phyloP scores from a whole-genome alignment of 2,797 vertebrate species.

The Hydrophis major region DNA sequence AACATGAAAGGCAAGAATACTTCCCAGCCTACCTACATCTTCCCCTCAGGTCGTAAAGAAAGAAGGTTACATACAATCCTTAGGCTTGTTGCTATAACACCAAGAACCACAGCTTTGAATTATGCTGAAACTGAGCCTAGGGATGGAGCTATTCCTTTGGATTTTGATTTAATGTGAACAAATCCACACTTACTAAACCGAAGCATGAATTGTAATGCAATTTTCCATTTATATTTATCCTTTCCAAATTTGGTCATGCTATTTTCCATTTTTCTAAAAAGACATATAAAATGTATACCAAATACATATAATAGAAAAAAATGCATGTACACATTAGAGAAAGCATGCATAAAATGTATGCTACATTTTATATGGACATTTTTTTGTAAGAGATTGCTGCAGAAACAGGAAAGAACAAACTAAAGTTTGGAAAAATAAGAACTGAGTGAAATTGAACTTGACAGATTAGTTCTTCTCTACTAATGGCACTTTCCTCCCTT shows the following conservation, averaged over 20 bases:
- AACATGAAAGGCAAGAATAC: neutral
- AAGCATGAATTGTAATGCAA: neutral
- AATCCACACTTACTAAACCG: neutral
- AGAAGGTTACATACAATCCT: neutral
- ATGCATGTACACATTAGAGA: neutral
- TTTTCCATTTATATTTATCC: neutral
- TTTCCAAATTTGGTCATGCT: neutral
- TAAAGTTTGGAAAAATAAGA: neutral
- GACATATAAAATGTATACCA: neutral
- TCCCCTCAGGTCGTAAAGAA: neutral
- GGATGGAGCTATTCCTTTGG: neutral
- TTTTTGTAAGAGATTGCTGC: neutral
- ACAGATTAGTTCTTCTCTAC: neutral
- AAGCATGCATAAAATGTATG: neutral
- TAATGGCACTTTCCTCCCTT: neutral
- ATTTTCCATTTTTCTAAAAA: neutral
- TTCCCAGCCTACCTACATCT: neutral
- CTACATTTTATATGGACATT: neutral
- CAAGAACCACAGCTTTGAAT: neutral
- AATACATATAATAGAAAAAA: neutral
- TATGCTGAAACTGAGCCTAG: neutral
- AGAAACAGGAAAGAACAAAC: neutral
- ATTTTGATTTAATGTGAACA: neutral
- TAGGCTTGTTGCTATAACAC: neutral
- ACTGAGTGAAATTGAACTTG: slow-evolving; percentile 16